A percentile compares a stretch with the other conserved stretches of the same genome.
Conservation (phyloP, 2,113 vertebrate species). For the Tychaedon coryphoeus region DNA sequence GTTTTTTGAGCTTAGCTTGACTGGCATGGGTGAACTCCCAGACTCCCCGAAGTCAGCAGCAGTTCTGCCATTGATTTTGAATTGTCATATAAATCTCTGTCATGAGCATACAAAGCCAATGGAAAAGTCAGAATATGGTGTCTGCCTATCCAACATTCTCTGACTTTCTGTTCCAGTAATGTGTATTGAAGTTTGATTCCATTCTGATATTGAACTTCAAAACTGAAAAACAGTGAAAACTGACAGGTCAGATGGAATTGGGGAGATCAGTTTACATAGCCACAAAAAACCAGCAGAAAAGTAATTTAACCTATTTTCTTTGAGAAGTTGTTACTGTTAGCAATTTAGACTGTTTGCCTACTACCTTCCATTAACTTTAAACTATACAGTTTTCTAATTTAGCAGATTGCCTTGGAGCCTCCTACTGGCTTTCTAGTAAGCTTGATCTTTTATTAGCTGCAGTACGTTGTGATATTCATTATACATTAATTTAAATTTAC, state of each 20-base stretch:
- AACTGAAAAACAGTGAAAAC: background rate
- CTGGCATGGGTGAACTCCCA: background rate
- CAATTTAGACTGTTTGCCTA: background rate
- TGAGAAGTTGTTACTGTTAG: background rate
- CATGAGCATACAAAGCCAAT: background rate
- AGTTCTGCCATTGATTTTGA: slow-evolving; percentile 16
- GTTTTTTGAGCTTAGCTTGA: background rate
- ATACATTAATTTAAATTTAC: slow-evolving; percentile 13
- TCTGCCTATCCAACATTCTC: background rate
- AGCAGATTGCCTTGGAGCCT: slow-evolving; percentile 21
- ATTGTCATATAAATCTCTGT: background rate
- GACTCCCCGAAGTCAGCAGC: background rate
- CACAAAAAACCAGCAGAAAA: background rate
- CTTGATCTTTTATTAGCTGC: slow-evolving; percentile 53
- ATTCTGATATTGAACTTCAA: background rate
- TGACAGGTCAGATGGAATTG: background rate
- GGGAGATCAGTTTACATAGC: background rate
- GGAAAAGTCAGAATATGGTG: background rate
- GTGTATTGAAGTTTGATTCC: background rate
- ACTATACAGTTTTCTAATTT: background rate
- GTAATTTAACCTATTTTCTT: background rate
- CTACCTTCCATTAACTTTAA: slow-evolving; percentile 16
- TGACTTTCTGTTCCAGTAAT: background rate
- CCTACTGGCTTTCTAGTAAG: slow-evolving; percentile 13
- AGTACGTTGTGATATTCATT: slow-evolving; percentile 5